Evolutionary conservation across 2,113 vertebrate species (phyloP).

Genomic region (Xerus inauris): DNA sequence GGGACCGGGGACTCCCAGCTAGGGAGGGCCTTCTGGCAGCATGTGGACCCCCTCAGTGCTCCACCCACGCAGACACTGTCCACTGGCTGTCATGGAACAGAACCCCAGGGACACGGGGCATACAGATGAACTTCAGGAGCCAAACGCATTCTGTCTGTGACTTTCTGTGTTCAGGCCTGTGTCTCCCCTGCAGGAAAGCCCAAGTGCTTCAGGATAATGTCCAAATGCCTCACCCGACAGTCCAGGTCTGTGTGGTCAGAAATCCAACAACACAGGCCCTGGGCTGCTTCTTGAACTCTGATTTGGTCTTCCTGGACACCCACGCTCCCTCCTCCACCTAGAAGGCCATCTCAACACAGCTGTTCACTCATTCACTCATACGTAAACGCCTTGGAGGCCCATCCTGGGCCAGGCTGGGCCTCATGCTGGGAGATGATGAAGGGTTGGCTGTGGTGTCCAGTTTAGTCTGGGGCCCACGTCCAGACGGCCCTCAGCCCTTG

Average conservation of each 20-base stretch:
- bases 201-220: fast-evolving
- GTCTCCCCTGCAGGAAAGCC: neutral
- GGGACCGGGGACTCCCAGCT: too few species aligned
- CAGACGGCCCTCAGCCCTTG: neutral
- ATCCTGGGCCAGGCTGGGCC: neutral
- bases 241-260: neutral
- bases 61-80: neutral
- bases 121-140: neutral
- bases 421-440: neutral
- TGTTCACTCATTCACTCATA: neutral
- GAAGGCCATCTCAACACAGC: fast-evolving
- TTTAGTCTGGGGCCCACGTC: neutral
- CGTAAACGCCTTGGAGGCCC: neutral
- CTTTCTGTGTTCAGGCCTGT: fast-evolving
- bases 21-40: too few species aligned
- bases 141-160: fast-evolving
- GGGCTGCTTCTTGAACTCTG: too few species aligned
- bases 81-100: fast-evolving
- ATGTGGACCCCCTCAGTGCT: too few species aligned
- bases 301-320: fast-evolving
- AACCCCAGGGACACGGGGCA: fast-evolving
- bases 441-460: fast-evolving
- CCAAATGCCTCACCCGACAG: neutral
- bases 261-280: neutral
- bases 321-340: neutral